Percentiles rank a stretch among this genome's conserved stretches.
These are phyloP conservation scores for Rhynchomys soricoides DNA, from an alignment of 2,113 vertebrate genomes.

Conservation along the genomic window DNA sequence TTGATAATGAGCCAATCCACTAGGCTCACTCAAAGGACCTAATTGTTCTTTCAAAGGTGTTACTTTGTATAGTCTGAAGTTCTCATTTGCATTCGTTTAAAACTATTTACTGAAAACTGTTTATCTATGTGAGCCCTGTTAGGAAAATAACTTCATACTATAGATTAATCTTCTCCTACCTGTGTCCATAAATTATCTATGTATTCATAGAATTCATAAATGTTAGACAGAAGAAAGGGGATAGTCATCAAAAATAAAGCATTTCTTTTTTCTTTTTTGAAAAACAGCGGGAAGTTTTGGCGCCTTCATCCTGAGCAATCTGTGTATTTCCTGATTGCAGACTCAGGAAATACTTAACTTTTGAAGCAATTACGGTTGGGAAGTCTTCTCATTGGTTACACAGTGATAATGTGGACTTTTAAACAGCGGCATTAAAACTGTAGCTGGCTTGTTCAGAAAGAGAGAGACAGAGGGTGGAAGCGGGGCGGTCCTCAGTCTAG, in stretches of 20 bases:
- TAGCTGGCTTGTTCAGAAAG: constrained; percentile 28
- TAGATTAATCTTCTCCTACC: neutral
- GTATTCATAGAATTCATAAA: neutral
- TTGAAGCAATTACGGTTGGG: constrained; percentile 66
- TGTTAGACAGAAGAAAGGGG: neutral
- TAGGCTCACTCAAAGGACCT: neutral
- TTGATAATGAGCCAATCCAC: neutral
- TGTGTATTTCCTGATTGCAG: constrained; percentile 69
- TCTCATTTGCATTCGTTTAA: neutral
- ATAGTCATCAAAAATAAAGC: constrained; percentile 24
- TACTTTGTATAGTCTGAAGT: neutral
- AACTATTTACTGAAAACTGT: neutral
- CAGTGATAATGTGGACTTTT: accelerated
- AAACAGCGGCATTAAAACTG: constrained; percentile 31
- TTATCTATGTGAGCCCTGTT: neutral
- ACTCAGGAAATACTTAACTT: constrained; percentile 80
- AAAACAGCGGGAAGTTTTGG: neutral
- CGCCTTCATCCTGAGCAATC: constrained; percentile 37
- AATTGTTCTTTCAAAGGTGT: neutral
- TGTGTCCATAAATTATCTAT: neutral
- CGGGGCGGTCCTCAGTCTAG: neutral
- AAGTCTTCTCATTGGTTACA: constrained; percentile 61
- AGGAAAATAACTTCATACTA: neutral
- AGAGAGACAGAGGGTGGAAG: neutral
- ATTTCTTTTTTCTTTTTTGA: neutral